phyloP scores from a whole-genome alignment of 1,140 invertebrate species.

The Oryzaephilus surinamensis region DNA sequence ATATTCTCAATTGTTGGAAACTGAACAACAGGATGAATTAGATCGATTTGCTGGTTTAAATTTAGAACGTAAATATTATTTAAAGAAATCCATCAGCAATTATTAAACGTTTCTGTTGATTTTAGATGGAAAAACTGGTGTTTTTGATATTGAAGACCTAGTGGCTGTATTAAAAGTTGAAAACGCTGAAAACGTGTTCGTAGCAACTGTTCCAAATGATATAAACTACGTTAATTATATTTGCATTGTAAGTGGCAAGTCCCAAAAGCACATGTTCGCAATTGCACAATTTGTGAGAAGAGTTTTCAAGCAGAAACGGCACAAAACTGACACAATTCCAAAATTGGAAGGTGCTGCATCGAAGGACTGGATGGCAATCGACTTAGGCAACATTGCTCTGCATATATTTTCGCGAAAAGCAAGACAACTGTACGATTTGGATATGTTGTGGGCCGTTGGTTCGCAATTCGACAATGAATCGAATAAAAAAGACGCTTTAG shows the following conservation, averaged over 20 bases:
- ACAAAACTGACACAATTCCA: slow-evolving; percentile 54
- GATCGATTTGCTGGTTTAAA: slow-evolving; percentile 22
- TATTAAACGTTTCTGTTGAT: slow-evolving; percentile 9
- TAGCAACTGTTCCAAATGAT: slow-evolving; percentile 61
- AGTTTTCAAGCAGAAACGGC: slow-evolving; percentile 65
- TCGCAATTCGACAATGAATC: slow-evolving; percentile 62
- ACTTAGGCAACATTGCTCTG: slow-evolving; percentile 85
- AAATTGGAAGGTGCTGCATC: slow-evolving; percentile 65
- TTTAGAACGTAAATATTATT: slow-evolving; percentile 19
- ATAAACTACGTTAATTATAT: slow-evolving; percentile 48
- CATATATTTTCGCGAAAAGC: slow-evolving; percentile 70
- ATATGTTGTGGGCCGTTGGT: slow-evolving; percentile 83
- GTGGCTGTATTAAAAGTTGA: slow-evolving; percentile 64
- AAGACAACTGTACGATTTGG: slow-evolving; percentile 71
- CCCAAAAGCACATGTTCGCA: slow-evolving; percentile 40
- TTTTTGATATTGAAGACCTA: slow-evolving; percentile 61
- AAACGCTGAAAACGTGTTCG: slow-evolving; percentile 72
- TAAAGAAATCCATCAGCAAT: slow-evolving; percentile 3
- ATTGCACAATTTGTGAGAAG: slow-evolving; percentile 66
- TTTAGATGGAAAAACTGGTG: slow-evolving; percentile 18
- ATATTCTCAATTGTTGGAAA: slow-evolving; percentile 14
- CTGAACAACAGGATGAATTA: slow-evolving; percentile 8
- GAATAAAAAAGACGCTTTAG: slow-evolving; percentile 44
- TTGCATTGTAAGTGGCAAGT: slow-evolving; percentile 20
- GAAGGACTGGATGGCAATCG: slow-evolving; percentile 78